Base-by-base conservation (phyloP, 2,113 vertebrate species). In the Oreochromis aureus region DNA sequence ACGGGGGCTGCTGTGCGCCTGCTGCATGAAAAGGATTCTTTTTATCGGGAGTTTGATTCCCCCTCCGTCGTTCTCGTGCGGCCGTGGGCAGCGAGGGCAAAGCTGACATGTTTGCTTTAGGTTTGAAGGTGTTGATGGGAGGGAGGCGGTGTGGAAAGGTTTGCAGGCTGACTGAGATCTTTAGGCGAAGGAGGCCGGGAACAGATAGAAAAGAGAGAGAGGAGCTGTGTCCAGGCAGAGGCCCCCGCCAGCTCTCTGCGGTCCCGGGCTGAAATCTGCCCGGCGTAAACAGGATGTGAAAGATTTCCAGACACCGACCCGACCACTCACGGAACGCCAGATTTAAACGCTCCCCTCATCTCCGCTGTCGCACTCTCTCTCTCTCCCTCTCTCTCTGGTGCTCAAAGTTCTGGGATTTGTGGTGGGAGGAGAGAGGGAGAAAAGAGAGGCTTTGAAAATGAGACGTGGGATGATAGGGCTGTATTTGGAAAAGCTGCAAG, bases 281-380 rank as follows among this genome's bases (percentile, higher is more conserved):
- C 83, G 96, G 90, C 94, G 96, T 97, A 97, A 97, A 97, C 96
- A 97, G 97, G 96, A 97, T 97, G 96, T 95, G 94, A 96, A 95
- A 94, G 93, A 94, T 96, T 96, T 96, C 96, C 96, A 96, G 94
- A 96, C 95, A 96, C 93, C 94, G 83, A 94, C 86, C 92, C 92
- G 91, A 95, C 95, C 95, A 94, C 96, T 96, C 95, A 95, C 89
- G 83, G 91, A 96, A 96, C 92, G 91, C 95, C 94, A 95, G 93
- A 96, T 97, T 96, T 97, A 96, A 96, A 97, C 59, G 85, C 94
- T 95, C 87, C 89, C 89, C 93, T 95, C 93, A 89, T 94, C 89
- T 92, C 87, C 44, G 85, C 91, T 90, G 44, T 87, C 87, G 89
- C 82, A 71, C 84, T 80, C 86, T 81, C 82, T 16, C 86, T 86